Evolutionary conservation across 2,888 invertebrate species (phyloP).

Genomic region (Piscicola geometra): DNA sequence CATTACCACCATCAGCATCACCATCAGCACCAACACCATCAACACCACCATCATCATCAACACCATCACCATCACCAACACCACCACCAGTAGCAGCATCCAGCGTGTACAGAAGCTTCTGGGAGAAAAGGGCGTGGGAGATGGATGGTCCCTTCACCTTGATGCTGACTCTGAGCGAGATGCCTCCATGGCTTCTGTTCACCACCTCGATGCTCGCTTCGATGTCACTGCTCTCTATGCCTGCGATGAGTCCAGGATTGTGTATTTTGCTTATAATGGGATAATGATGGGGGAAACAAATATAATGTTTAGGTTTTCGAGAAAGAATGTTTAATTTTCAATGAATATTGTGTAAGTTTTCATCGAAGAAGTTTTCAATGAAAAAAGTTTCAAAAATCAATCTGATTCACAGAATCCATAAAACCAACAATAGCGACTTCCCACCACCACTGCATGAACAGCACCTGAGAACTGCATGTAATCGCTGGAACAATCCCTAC

Average conservation of each 20-base stretch:
- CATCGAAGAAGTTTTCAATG: no score
- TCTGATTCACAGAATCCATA: no score
- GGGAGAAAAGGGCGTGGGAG: not conserved
- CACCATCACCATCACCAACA: not conserved
- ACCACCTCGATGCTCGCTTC: not conserved
- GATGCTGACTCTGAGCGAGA: slow-evolving; percentile 1
- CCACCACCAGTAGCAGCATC: not conserved
- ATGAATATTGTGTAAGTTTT: no score
- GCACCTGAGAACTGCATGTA: no score
- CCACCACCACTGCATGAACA: no score
- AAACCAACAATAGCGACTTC: no score
- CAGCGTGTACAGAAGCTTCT: not conserved
- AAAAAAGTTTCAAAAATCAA: no score
- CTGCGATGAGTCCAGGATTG: not conserved
- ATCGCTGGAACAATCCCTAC: no score
- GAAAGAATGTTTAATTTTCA: no score
- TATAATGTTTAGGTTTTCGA: no score
- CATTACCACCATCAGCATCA: no score
- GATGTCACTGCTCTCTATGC: not conserved
- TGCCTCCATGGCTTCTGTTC: not conserved
- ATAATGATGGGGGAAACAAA: no score
- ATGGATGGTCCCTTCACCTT: not conserved
- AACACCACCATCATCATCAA: slow-evolving; percentile 1
- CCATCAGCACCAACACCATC: not conserved
- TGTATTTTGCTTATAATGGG: not conserved